Base-by-base conservation (phyloP, 1,140 invertebrate genomes). In the Neodiprion virginianus region DNA sequence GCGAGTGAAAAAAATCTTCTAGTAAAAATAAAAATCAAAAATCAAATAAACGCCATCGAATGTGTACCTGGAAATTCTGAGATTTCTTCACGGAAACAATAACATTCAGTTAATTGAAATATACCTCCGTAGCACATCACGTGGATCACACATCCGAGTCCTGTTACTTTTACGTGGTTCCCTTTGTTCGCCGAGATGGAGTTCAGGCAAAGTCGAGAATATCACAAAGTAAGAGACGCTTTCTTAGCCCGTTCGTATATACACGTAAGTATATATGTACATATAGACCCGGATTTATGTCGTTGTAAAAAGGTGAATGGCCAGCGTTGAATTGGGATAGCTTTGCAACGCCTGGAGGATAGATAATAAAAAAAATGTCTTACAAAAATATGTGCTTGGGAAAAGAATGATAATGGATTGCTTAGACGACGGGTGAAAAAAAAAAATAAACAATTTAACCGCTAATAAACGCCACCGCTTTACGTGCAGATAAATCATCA, bases 261-360 rank as follows among this genome's bases (percentile, higher is more conserved):
- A 40, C 28, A 40, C 28, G 28, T 0, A 40, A 5, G 28, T 40
- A 40, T 40, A 40, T 40, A 40, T 40, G 5, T 40, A 40, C 28
- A 40, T 40, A 40, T 40, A 40, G 2, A 40, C 28, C 28, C 1
- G 28, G 1, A 40, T 40, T 40, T 23, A 67, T 72, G 23, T 21
- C 67, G 10, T 40, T 21, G 53, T 68, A 74, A 76, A 76, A 65
- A 75, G 69, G 68, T 71, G 74, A 76, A 76, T 74, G 72, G 71
- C 69, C 53, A 74, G 73, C 75, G 75, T 76, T 74, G 72, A 76
- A 49, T 67, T 69, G 73, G 74, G 71, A 74, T 68, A 76, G 74
- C 68, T 50, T 73, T 17, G 75, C 73, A 68, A 14, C 71, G 72
- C 72, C 14, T 47, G 48, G 11, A 40, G 23, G 14, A 48, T 47